Conservation (phyloP, 1,140 invertebrate genomes). For the Plectrocnemia conspersa region DNA sequence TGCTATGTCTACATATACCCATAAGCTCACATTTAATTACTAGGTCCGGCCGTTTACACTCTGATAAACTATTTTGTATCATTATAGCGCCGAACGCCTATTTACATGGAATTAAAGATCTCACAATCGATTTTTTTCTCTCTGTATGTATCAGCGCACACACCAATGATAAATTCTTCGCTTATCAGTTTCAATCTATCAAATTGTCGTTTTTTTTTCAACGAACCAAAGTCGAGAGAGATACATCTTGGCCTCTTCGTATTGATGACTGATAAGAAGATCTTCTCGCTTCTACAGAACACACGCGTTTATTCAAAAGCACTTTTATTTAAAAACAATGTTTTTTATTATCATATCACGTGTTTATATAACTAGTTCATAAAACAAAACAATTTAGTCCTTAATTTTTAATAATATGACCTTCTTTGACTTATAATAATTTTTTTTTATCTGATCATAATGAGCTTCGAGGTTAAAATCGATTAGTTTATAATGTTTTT, state of each 20-base stretch:
- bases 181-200: constrained; percentile 30
- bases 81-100: constrained; percentile 2
- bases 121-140: constrained; percentile 7
- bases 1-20: too few species aligned
- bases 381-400: too few species aligned
- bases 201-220: constrained; percentile 26
- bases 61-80: constrained; percentile 1
- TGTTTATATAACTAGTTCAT: not conserved
- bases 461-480: too few species aligned
- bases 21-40: not conserved
- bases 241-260: too few species aligned
- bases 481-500: too few species aligned
- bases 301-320: not conserved
- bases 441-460: too few species aligned
- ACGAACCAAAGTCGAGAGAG: too few species aligned
- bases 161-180: constrained; percentile 28
- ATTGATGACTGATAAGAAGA: too few species aligned
- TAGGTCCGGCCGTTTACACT: not conserved
- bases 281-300: too few species aligned
- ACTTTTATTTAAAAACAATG: constrained; percentile 16
- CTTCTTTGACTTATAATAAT: too few species aligned
- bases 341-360: constrained; percentile 5
- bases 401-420: too few species aligned
- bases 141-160: constrained; percentile 23
- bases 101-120: constrained; percentile 20